Base-by-base conservation (phyloP, 2,888 invertebrate genomes). In the Cryptops parisi region DNA sequence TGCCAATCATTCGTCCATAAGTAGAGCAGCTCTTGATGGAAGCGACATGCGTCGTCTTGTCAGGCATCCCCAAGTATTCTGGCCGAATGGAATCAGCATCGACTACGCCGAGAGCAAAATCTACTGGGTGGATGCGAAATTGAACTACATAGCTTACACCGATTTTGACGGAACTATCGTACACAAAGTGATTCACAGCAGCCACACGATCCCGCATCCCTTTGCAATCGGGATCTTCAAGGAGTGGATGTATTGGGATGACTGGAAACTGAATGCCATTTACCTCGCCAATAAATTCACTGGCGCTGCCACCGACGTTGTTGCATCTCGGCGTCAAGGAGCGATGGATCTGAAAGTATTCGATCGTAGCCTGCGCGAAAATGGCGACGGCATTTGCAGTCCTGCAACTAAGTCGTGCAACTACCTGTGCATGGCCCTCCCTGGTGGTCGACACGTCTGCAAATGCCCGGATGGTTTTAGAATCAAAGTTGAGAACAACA, bases 21-120 rank as follows among this genome's bases (percentile, higher is more conserved):
- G 81, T 5, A 73, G 86, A 50, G 81, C 88, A 0, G 80, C 82
- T 64, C 73, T 89, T 57, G 87, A 89, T 64, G 90, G 90, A 0
- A 74, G 74, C 0, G 74, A 82, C 56, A 52, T 54, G 21, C 52
- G 53, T 3, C 58, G 64, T n/a, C 52, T 69, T 12, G 58, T 62
- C 45, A 63, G 64, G 33, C 76, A 76, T 54, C 77, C 78, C 0
- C 58, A 61, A 6, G 83, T 90, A 0, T 78, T 80, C 59, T 87
- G 87, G 87, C 89, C 89, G 0, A 89, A 88, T 65, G 87, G 87
- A 17, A 81, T 87, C 53, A 81, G 89, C 0, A 78, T 91, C 24
- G 90, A 91, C 69, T 80, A 81, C 62, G 80, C 82, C 63, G 78
- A 82, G 0, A 82, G 86, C 62, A 74, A 81, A 47, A 79, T 91